Evolutionary conservation across 2,113 vertebrate genomes (phyloP), one percentile per base, ranked within the genome.

Genomic region (Illadopsis cleaveri): DNA sequence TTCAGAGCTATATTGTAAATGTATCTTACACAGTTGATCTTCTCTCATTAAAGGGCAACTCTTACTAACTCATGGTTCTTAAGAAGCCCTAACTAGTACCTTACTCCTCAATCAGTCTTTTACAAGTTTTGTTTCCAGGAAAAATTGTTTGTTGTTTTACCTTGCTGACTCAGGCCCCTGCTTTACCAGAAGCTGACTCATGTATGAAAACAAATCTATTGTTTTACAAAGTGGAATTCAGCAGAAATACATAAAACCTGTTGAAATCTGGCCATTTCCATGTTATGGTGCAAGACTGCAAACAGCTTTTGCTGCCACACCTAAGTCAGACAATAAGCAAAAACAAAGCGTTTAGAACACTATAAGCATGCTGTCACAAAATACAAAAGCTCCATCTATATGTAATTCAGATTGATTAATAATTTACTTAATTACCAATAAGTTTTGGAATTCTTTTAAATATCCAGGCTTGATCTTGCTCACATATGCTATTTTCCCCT

Each of bases 211-310:
- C 0, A 0, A 92, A 76, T 2, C 9, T 57, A 42, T 42, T 42
- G 20, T 31, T 83, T 65, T 35, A 61, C 38, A 40, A 28, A 20
- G 58, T 19, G 12, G 58, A 20, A 86, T 37, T 77, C 69, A 51
- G 47, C 30, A 81, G 47, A 44, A 40, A 65, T 15, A 69, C 0
- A 3, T 10, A 86, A 83, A 64, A 83, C 25, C 19, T 78, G 11
- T 15, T 33, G 3, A 82, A 68, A 17, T 58, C 23, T 50, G 54
- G 15, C 31, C 40, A 35, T 12, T 83, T 89, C 31, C 19, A 15
- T 19, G 28, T 15, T 30, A 37, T 0, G 3, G 24, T 25, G 14
- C 64, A 77, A 83, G 15, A 48, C 0, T n/a, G 15, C 44, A 69
- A 94, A 76, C 21, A 69, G n/a, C 30, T 91, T 86, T 50, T 73